Evolutionary conservation across 2,888 invertebrate genomes (phyloP).

Genomic region (Lasioglossum villosulum): DNA sequence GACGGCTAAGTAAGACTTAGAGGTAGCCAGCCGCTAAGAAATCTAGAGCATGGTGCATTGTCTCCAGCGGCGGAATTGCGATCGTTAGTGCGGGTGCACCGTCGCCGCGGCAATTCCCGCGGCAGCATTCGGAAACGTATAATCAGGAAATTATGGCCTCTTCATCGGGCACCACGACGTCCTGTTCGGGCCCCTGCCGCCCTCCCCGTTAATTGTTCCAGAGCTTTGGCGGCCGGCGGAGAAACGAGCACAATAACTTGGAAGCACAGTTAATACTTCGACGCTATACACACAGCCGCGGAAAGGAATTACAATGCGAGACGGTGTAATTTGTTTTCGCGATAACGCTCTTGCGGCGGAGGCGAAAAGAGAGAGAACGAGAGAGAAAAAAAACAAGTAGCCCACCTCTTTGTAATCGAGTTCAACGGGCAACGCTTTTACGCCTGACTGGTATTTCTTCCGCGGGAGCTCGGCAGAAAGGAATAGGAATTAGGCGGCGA

Average conservation of each 20-base stretch:
- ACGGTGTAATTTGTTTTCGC: constrained; percentile 72
- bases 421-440: constrained; percentile 15
- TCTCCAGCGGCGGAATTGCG: constrained; percentile 25
- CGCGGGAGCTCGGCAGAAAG: constrained; percentile 7
- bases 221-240: constrained; percentile 31
- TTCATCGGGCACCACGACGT: constrained; percentile 45
- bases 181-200: constrained; percentile 33
- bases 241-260: constrained; percentile 49
- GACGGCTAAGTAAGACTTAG: background rate
- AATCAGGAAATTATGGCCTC: constrained; percentile 66
- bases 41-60: constrained; percentile 27
- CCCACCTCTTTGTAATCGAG: constrained; percentile 19
- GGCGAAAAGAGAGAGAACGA: background rate
- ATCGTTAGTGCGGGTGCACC: constrained; percentile 29
- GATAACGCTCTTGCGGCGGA: constrained; percentile 46
- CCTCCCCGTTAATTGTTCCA: constrained; percentile 48
- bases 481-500: constrained; percentile 37
- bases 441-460: constrained; percentile 43
- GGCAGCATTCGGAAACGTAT: constrained; percentile 58
- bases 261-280: constrained; percentile 45
- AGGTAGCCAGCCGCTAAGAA: background rate
- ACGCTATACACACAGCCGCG: constrained; percentile 39
- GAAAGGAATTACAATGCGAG: constrained; percentile 68
- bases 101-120: constrained; percentile 25
- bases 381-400: background rate